phyloP scores from a whole-genome alignment of 2,888 invertebrate genomes.

The Athalia cordata region DNA sequence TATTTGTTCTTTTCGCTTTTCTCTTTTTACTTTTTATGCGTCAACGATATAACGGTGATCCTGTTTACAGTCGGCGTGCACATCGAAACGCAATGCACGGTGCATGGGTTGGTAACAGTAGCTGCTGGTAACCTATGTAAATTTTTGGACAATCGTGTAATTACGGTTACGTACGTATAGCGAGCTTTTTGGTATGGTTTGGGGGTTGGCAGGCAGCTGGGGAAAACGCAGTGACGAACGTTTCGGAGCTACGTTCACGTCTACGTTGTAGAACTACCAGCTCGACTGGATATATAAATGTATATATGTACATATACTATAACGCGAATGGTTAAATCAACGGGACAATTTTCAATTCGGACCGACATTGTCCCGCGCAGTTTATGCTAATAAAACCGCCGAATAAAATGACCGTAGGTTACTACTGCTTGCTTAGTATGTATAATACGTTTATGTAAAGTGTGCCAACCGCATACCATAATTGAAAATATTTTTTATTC shows the following conservation, averaged over 20 bases:
- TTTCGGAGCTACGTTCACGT: not conserved
- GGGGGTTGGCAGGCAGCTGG: not conserved
- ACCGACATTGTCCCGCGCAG: conserved; percentile 40
- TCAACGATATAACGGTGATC: conserved; percentile 15
- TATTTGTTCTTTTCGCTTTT: not conserved
- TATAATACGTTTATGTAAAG: no score
- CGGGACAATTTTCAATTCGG: conserved; percentile 60
- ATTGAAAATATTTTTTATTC: no score
- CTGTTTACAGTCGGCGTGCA: conserved; percentile 22
- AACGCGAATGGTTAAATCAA: conserved; percentile 55
- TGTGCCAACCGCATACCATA: no score
- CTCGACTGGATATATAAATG: conserved; percentile 11
- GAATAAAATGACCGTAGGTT: conserved; percentile 22
- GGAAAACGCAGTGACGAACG: conserved; percentile 26
- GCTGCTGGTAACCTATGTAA: conserved; percentile 64
- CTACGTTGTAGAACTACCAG: not conserved
- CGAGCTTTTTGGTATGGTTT: not conserved
- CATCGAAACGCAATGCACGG: conserved; percentile 54
- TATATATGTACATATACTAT: not conserved
- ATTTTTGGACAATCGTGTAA: conserved; percentile 67
- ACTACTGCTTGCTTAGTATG: not conserved
- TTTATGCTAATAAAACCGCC: conserved; percentile 50
- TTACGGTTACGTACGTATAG: conserved; percentile 56
- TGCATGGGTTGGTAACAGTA: conserved; percentile 49
- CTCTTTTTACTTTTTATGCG: not conserved